Conservation (phyloP, 2,113 vertebrate genomes). For the Sciurus niger region DNA sequence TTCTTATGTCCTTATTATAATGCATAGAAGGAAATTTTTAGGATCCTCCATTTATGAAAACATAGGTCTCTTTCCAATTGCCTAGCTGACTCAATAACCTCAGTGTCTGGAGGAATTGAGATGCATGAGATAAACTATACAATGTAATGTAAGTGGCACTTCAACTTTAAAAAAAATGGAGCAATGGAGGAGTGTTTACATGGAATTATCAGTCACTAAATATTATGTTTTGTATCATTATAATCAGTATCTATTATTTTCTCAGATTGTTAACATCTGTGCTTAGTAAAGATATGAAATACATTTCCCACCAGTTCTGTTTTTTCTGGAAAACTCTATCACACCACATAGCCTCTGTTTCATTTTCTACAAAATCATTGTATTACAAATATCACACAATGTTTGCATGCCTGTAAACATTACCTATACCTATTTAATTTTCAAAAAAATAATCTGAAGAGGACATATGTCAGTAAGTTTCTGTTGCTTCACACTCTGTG, state of each 20-base stretch:
- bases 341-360: not conserved
- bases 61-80: not conserved
- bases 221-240: no score
- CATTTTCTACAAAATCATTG: not conserved
- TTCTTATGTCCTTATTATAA: not conserved
- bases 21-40: not conserved
- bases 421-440: not conserved
- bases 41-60: not conserved
- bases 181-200: no score
- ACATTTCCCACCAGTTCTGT: not conserved
- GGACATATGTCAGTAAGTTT: not conserved
- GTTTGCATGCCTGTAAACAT: not conserved
- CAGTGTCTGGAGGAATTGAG: not conserved
- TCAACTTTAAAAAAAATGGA: not conserved
- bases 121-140: not conserved
- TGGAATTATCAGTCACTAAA: no score
- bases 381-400: not conserved
- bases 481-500: no score
- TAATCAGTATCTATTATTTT: no score
- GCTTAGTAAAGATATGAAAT: not conserved
- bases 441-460: not conserved
- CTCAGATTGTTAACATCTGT: no score
- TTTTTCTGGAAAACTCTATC: not conserved
- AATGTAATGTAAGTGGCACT: constrained; percentile 30
- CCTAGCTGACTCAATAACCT: not conserved